Evolutionary conservation across 2,113 vertebrate genomes (phyloP).

Genomic region (Microtus pennsylvanicus): DNA sequence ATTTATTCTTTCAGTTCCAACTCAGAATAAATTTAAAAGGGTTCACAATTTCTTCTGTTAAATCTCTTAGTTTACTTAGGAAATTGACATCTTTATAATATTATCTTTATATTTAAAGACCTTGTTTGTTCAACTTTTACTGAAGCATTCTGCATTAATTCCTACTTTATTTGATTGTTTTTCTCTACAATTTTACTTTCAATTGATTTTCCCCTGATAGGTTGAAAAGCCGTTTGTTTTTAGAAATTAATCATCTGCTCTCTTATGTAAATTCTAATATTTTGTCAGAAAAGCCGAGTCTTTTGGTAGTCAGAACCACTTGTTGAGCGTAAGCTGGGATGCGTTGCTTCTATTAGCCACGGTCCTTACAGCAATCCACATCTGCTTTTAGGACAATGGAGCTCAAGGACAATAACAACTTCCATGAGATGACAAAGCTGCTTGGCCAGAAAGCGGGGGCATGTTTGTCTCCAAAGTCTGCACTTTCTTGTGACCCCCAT

Average conservation of each 20-base stretch:
- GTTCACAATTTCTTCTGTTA: constrained; percentile 1
- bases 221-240: constrained; percentile 36
- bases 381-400: constrained; percentile 44
- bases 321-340: neutral
- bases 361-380: neutral
- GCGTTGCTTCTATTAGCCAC: neutral
- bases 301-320: constrained; percentile 17
- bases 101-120: neutral
- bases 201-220: constrained; percentile 23
- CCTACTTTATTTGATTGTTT: constrained; percentile 15
- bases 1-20: constrained; percentile 34
- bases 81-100: neutral
- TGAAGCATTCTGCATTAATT: neutral
- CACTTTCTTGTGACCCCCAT: neutral
- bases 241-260: constrained; percentile 47
- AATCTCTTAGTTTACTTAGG: constrained; percentile 45
- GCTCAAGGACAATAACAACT: neutral
- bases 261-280: constrained; percentile 55
- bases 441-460: neutral
- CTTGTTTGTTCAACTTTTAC: neutral
- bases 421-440: neutral
- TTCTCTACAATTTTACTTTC: constrained; percentile 30
- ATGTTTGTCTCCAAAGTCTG: neutral
- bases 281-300: constrained; percentile 20
- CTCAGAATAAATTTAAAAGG: constrained; percentile 40